These are phyloP conservation scores for Ceratotherium simum DNA, from an alignment of 2,113 vertebrate genomes.

Conservation along the genomic window DNA sequence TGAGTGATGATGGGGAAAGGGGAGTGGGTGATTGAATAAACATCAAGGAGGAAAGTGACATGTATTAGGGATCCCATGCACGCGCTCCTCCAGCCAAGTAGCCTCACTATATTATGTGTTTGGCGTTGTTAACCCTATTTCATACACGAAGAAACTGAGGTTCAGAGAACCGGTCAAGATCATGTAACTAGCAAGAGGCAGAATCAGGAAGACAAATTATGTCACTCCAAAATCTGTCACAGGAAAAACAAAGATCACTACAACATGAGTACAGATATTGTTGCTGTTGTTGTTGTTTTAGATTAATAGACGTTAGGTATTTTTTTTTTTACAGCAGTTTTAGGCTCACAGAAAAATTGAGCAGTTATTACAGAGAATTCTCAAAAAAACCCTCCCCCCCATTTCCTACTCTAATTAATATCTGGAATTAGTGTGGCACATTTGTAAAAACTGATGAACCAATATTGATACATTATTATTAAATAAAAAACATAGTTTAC, in stretches of 20 bases:
- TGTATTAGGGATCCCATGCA: background rate
- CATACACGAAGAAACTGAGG: background rate
- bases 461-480: background rate
- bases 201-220: background rate
- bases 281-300: background rate
- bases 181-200: background rate
- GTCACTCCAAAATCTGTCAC: conserved; percentile 46
- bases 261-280: background rate
- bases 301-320: background rate
- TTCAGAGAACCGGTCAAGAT: background rate
- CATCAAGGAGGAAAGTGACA: background rate
- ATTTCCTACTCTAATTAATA: background rate
- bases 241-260: background rate
- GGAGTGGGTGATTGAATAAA: background rate
- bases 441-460: conserved; percentile 19
- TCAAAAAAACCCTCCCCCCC: background rate
- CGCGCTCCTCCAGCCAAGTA: background rate
- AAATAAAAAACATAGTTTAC: background rate
- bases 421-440: background rate
- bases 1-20: background rate
- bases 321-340: background rate
- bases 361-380: background rate
- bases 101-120: background rate
- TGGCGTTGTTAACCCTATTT: background rate
- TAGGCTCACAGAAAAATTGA: background rate